These are phyloP conservation scores for Spilogale gracilis DNA, from an alignment of 2,113 vertebrate genomes.

Conservation along the genomic window DNA sequence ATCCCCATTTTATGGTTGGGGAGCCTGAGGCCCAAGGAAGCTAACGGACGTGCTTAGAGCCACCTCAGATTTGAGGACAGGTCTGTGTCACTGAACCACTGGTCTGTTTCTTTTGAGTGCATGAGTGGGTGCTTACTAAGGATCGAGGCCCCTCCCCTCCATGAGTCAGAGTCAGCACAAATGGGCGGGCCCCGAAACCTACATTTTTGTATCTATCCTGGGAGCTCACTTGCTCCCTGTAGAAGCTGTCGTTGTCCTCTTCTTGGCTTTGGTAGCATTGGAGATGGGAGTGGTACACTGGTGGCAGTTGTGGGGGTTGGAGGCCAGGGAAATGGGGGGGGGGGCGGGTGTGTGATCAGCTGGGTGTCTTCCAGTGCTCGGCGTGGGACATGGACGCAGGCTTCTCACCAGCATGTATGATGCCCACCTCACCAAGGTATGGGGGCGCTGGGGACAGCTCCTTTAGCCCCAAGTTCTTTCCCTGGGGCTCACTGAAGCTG, in stretches of 20 bases:
- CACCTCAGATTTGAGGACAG: neutral
- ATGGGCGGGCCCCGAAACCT: neutral
- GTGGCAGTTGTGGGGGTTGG: neutral
- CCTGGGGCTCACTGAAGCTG: neutral
- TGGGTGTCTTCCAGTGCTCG: slow-evolving; percentile 91
- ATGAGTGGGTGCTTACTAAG: neutral
- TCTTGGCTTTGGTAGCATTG: neutral
- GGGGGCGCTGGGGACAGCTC: neutral
- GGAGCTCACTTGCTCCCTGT: no score
- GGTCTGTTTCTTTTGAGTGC: neutral
- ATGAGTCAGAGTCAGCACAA: neutral
- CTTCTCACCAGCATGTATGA: slow-evolving; percentile 88
- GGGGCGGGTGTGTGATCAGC: neutral
- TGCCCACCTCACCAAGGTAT: slow-evolving; percentile 92
- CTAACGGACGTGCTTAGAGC: neutral
- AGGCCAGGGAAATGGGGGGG: rapidly evolving
- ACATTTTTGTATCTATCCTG: rapidly evolving
- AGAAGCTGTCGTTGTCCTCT: neutral
- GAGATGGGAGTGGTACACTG: neutral
- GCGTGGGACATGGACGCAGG: slow-evolving; percentile 90
- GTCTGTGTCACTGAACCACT: neutral
- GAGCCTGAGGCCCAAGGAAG: neutral
- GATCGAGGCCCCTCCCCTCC: neutral
- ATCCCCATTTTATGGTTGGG: neutral
- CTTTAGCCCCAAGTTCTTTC: neutral